Conservation (phyloP, 2,113 vertebrate genomes). For the Panthera uncia region DNA sequence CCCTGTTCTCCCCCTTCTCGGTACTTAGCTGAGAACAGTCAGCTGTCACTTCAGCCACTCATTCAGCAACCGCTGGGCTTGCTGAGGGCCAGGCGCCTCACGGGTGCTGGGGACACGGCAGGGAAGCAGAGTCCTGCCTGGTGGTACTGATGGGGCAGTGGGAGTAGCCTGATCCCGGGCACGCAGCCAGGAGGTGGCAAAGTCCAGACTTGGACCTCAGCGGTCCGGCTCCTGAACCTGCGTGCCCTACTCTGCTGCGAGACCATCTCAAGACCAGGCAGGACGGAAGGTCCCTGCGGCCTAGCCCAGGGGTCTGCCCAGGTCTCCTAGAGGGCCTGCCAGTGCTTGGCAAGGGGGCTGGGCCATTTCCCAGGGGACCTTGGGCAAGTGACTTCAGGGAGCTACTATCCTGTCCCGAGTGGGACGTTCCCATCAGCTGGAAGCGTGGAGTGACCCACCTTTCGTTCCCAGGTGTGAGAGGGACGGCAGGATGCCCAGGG, state of each 20-base stretch:
- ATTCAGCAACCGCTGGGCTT: background rate
- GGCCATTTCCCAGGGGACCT: background rate
- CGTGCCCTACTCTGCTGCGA: rapidly evolving
- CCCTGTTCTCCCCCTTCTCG: background rate
- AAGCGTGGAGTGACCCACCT: background rate
- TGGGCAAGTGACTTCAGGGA: background rate
- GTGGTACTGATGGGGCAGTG: background rate
- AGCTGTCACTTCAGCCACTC: background rate
- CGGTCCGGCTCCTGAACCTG: background rate
- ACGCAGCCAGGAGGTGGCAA: background rate
- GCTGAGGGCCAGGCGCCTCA: background rate
- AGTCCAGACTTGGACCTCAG: background rate
- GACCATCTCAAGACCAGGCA: background rate
- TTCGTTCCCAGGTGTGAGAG: background rate
- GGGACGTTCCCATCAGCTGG: rapidly evolving
- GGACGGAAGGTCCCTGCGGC: background rate
- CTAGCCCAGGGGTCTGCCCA: too few species aligned
- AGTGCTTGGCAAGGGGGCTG: background rate
- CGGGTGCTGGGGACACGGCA: background rate
- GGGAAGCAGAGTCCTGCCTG: background rate
- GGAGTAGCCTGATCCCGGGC: background rate
- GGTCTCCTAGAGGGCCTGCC: background rate
- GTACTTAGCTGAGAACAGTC: background rate
- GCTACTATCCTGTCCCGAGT: rapidly evolving
- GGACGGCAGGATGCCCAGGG: background rate